Conservation (phyloP, 2,113 vertebrate genomes). For the Grammomys dolichurus region DNA sequence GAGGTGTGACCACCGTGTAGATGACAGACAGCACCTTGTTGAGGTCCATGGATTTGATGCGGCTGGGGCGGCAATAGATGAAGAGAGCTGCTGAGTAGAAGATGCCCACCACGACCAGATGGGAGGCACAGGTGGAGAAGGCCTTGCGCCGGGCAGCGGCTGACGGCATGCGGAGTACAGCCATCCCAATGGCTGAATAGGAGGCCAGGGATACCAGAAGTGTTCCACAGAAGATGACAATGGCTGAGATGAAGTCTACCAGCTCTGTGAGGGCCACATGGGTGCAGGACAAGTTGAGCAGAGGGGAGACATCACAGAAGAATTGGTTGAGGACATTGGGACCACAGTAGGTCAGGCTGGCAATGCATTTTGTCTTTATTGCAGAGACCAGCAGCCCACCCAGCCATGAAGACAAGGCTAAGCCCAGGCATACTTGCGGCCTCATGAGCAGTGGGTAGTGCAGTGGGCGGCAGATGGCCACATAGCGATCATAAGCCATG, state of each 20-base stretch:
- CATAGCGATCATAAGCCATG: conserved; percentile 74
- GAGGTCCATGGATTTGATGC: conserved; percentile 47
- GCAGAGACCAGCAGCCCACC: conserved; percentile 63
- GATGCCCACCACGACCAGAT: conserved; percentile 77
- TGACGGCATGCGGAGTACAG: conserved; percentile 56
- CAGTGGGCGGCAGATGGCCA: conserved; percentile 72
- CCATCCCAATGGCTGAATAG: conserved; percentile 63
- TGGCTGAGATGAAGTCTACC: conserved; percentile 79
- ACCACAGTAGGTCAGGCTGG: conserved; percentile 74
- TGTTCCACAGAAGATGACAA: conserved; percentile 65
- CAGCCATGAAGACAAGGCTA: conserved; percentile 65
- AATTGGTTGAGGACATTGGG: conserved; percentile 79
- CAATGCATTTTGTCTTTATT: conserved; percentile 50
- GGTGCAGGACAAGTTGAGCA: conserved; percentile 77
- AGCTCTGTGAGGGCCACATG: conserved; percentile 61
- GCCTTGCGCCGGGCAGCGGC: not conserved
- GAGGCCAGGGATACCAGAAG: conserved; percentile 68
- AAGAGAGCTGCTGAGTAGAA: conserved; percentile 65
- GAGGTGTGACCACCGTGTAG: conserved; percentile 66
- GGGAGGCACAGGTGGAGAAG: conserved; percentile 79
- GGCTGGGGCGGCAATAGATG: conserved; percentile 57
- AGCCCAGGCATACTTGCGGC: conserved; percentile 53
- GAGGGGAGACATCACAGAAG: conserved; percentile 79
- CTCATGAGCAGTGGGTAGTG: conserved; percentile 70
- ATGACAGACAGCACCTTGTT: conserved; percentile 73